phyloP scores from a whole-genome alignment of 2,113 vertebrate species.

The Barnardius zonarius region DNA sequence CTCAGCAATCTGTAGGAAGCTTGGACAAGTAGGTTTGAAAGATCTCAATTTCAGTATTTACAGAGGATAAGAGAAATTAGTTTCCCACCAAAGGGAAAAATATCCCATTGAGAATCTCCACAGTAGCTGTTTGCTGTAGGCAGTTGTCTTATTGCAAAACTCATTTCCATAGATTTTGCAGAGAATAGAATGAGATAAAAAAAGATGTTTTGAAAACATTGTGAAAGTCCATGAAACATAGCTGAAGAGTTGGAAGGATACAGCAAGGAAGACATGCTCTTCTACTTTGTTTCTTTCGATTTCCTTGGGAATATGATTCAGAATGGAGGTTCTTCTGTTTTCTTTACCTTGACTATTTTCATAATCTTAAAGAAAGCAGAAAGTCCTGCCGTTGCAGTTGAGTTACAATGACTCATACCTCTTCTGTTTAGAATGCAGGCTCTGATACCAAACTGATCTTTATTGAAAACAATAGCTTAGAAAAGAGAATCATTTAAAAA shows the following conservation, averaged over 20 bases:
- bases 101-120: not conserved
- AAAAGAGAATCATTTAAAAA: not conserved
- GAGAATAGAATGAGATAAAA: not conserved
- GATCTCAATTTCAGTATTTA: not conserved
- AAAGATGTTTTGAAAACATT: not conserved
- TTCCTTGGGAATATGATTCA: not conserved
- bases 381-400: not conserved
- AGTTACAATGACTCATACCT: not conserved
- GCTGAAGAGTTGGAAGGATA: not conserved
- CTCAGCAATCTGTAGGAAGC: not conserved
- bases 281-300: not conserved
- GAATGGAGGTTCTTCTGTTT: not conserved
- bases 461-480: not conserved
- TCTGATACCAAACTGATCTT: not conserved
- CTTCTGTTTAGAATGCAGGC: not conserved
- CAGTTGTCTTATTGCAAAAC: not conserved
- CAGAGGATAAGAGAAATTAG: not conserved
- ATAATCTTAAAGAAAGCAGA: not conserved
- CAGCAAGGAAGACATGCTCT: not conserved
- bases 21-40: not conserved
- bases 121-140: not conserved
- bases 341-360: not conserved
- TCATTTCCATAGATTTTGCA: not conserved
- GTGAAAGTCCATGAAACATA: not conserved
- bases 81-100: not conserved